A percentile compares a stretch with the other conserved stretches of the same genome.
Conservation (phyloP, 2,888 invertebrate genomes). For the Venusia cambrica region DNA sequence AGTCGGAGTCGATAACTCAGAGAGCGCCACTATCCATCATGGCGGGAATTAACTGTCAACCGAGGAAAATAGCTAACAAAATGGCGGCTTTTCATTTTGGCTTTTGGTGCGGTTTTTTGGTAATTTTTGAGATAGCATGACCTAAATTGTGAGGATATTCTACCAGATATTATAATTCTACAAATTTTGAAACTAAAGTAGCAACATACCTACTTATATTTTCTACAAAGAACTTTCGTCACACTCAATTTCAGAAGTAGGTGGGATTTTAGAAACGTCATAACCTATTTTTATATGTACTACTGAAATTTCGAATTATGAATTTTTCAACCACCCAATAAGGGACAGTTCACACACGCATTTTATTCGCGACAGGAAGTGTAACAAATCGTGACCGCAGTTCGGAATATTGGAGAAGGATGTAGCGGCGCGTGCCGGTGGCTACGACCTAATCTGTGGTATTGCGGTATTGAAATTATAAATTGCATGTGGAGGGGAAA, state of each 20-base stretch:
- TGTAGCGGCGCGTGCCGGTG: slow-evolving; percentile 60
- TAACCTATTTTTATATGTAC: too few species aligned
- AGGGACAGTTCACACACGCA: slow-evolving; percentile 21
- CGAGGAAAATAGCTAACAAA: slow-evolving; percentile 61
- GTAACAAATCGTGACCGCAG: slow-evolving; percentile 64
- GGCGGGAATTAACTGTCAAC: slow-evolving; percentile 75
- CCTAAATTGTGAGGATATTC: background rate
- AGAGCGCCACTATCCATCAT: slow-evolving; percentile 69
- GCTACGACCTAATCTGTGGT: slow-evolving; percentile 32
- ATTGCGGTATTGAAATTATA: slow-evolving; percentile 38
- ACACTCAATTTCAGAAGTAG: too few species aligned
- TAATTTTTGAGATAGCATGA: background rate
- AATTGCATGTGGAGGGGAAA: slow-evolving; percentile 13
- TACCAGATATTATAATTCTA: too few species aligned
- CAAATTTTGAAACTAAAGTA: too few species aligned
- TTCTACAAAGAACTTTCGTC: too few species aligned
- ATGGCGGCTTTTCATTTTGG: slow-evolving; percentile 40
- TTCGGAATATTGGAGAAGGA: slow-evolving; percentile 65
- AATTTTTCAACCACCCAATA: slow-evolving; percentile 6
- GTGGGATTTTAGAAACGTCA: too few species aligned
- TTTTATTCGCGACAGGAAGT: slow-evolving; percentile 45
- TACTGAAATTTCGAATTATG: too few species aligned
- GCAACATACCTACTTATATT: too few species aligned
- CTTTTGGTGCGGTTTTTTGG: too few species aligned
- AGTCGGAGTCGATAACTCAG: slow-evolving; percentile 67